Evolutionary conservation across 2,888 invertebrate species (phyloP).

Genomic region (Apeira syringaria): DNA sequence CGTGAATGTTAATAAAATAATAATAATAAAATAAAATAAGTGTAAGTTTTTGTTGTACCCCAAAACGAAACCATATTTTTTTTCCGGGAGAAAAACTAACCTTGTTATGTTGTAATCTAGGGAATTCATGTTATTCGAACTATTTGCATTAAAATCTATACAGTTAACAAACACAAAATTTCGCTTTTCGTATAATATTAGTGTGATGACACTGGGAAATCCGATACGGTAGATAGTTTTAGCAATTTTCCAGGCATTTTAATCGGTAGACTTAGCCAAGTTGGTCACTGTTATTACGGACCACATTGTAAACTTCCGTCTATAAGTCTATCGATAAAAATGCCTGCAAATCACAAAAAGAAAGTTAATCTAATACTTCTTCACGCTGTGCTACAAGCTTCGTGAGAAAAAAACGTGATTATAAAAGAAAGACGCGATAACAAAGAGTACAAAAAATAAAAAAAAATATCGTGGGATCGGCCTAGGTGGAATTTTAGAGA

Average conservation of each 20-base stretch:
- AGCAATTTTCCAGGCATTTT: neutral
- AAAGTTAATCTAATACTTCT: slow-evolving; percentile 7
- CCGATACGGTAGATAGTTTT: neutral
- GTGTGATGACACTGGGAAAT: neutral
- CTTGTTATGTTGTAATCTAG: no score
- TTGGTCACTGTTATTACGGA: slow-evolving; percentile 1
- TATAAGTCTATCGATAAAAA: no score
- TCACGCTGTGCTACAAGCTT: slow-evolving; percentile 1
- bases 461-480: slow-evolving; percentile 15
- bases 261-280: neutral
- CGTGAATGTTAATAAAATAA: no score
- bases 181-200: no score
- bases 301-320: no score
- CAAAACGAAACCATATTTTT: no score
- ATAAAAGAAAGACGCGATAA: slow-evolving; percentile 1
- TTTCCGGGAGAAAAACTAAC: no score
- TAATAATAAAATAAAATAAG: no score
- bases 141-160: no score
- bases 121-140: no score
- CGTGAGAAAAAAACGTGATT: slow-evolving; percentile 17
- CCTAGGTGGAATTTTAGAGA: slow-evolving; percentile 8
- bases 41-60: no score
- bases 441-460: slow-evolving; percentile 12
- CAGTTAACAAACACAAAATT: no score
- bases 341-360: slow-evolving; percentile 11